These are phyloP conservation scores for Phalera bucephala DNA, from an alignment of 2,888 invertebrate species.

Conservation along the genomic window DNA sequence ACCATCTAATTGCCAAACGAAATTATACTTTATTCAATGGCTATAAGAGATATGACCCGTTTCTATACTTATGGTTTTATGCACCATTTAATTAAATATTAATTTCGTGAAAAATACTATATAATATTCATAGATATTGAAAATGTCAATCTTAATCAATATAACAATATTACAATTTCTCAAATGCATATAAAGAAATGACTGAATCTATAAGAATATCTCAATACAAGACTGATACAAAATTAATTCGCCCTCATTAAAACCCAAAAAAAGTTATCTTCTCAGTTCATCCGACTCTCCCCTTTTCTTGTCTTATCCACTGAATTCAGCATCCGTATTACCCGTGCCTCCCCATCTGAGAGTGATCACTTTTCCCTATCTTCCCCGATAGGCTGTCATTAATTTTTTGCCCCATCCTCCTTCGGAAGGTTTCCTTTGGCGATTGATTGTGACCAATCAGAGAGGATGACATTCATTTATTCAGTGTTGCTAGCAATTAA, in stretches of 20 bases:
- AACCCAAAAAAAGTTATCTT: slow-evolving; percentile 11
- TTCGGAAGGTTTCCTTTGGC: slow-evolving; percentile 42
- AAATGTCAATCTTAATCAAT: no score
- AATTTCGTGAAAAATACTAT: no score
- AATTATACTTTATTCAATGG: no score
- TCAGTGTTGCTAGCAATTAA: slow-evolving; percentile 38
- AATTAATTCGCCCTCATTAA: slow-evolving; percentile 18
- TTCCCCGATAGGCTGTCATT: slow-evolving; percentile 61
- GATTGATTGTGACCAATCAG: slow-evolving; percentile 67
- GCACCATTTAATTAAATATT: no score
- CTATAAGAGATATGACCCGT: no score
- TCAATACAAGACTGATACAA: no score
- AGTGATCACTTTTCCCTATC: slow-evolving; percentile 50
- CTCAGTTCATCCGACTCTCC: slow-evolving; percentile 9
- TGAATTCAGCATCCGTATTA: slow-evolving; percentile 52
- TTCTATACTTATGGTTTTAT: no score
- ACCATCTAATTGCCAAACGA: no score
- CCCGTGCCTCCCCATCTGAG: slow-evolving; percentile 37
- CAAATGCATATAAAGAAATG: no score
- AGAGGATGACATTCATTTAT: slow-evolving; percentile 52
- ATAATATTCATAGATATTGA: no score
- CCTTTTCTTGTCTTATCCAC: slow-evolving; percentile 34
- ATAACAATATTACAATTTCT: no score
- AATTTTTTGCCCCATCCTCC: slow-evolving; percentile 55
- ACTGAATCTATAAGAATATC: no score